Evolutionary conservation across 2,113 vertebrate species (phyloP), one percentile per base, ranked within the genome.

Genomic region (Chaetura pelagica): DNA sequence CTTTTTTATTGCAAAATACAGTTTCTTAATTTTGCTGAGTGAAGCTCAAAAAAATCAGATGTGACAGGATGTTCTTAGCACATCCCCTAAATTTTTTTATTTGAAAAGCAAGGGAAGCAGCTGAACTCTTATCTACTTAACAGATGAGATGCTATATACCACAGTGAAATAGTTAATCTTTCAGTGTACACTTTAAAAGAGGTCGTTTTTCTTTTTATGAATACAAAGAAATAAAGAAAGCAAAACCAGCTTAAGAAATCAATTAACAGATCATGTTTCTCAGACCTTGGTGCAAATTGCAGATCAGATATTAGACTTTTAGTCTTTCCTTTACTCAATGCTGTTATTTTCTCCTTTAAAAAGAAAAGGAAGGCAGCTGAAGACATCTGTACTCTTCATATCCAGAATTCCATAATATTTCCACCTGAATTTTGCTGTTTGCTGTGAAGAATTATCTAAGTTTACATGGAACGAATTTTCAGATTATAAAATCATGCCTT

Each of bases 401-500:
- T 34, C 27, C 68, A 81, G 55, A 84, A 73, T n/a, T 81, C 54
- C 1, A 0, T 62, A 32, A 34, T 74, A 49, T 68, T 85, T 94
- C 63, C 42, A 74, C n/a, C 15, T 84, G 63, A 92, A 69, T 69
- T 58, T 69, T 58, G 20, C 59, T 88, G 15, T 35, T 66, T 73
- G 62, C 71, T 86, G 32, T 85, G 85, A 91, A 80, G 46, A 88
- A 74, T 85, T 83, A 66, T 34, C 19, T 58, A 6, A 34, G 46
- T 77, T 83, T 90, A 46, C 19, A 10, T 24, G 35, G 51, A 79
- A 40, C 32, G 32, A 57, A 32, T 79, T 78, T 90, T 62, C 67
- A 92, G 54, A 74, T 92, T 93, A 93, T 86, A 69, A 95, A 90
- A 92, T 90, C 51, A 87, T 92, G 34, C 30, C 54, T 85, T 94